These are phyloP conservation scores for Halcyon chelicuti DNA, from an alignment of 2,797 vertebrate species.

Conservation along the genomic window DNA sequence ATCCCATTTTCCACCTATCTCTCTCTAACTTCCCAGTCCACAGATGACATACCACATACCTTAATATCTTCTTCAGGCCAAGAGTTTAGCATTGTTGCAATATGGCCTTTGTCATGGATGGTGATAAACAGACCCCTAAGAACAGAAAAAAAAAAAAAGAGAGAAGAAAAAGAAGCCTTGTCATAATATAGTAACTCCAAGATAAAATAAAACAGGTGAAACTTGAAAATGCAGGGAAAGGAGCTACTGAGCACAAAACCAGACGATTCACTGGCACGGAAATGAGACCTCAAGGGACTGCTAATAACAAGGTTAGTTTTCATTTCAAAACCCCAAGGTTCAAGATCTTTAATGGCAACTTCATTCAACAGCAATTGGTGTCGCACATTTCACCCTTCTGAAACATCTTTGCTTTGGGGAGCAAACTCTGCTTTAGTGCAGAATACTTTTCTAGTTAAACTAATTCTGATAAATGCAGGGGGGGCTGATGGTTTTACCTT, in stretches of 20 bases:
- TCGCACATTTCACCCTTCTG: neutral
- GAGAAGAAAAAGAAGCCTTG: conserved; percentile 31
- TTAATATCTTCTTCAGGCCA: conserved; percentile 97
- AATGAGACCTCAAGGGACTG: neutral
- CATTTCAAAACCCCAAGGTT: neutral
- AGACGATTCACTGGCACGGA: neutral
- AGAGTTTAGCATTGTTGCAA: conserved; percentile 94
- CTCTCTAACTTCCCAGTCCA: neutral
- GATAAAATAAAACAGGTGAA: neutral
- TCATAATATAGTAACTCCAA: neutral
- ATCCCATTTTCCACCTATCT: neutral
- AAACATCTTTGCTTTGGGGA: neutral
- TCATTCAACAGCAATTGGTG: neutral
- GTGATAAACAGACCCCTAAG: conserved; percentile 96
- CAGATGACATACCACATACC: conserved; percentile 77
- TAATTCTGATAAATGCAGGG: neutral
- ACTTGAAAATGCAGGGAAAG: neutral
- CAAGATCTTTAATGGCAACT: neutral
- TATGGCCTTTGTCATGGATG: conserved; percentile 95
- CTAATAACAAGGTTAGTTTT: neutral
- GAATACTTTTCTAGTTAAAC: neutral
- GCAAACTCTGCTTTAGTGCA: neutral
- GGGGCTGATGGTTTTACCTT: neutral
- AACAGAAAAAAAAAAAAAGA: conserved; percentile 12
- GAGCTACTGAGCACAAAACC: neutral